Conservation (phyloP, 2,113 vertebrate genomes). For the Rhinogobius similis region DNA sequence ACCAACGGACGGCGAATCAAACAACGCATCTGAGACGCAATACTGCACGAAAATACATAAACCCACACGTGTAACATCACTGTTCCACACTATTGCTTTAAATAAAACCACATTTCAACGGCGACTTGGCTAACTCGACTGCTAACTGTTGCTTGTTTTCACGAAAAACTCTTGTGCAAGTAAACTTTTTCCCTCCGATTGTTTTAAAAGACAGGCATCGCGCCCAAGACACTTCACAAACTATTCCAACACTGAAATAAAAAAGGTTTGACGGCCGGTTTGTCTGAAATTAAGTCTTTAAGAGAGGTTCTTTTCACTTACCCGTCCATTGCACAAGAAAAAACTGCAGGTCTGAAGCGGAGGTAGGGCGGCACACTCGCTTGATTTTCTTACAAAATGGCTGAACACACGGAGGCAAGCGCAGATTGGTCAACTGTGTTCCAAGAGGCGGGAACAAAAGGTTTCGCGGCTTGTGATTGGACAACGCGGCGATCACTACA, state of each 20-base stretch:
- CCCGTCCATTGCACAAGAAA: conserved; percentile 98
- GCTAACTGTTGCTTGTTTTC: conserved; percentile 78
- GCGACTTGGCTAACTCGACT: conserved; percentile 47
- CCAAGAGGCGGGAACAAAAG: conserved; percentile 59
- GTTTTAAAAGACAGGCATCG: background rate
- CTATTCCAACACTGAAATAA: fast-evolving
- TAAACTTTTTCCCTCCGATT: conserved; percentile 54
- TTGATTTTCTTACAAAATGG: conserved; percentile 95
- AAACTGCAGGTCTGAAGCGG: conserved; percentile 86
- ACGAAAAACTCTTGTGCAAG: conserved; percentile 50
- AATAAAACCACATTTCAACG: background rate
- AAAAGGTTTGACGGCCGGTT: background rate
- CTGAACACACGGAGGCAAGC: conserved; percentile 73
- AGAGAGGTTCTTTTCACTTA: conserved; percentile 77
- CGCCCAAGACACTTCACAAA: fast-evolving
- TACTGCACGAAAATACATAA: background rate
- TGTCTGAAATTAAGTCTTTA: conserved; percentile 30
- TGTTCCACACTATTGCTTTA: background rate
- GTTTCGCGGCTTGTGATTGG: conserved; percentile 53
- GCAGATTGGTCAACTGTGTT: conserved; percentile 69
- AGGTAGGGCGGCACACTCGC: conserved; percentile 68
- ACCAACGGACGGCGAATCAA: conserved; percentile 45
- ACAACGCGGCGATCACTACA: conserved; percentile 55
- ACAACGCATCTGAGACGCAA: background rate
- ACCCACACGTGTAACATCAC: background rate